Evolutionary conservation across 2,797 vertebrate genomes (phyloP).

Genomic region (Hybognathus amarus): DNA sequence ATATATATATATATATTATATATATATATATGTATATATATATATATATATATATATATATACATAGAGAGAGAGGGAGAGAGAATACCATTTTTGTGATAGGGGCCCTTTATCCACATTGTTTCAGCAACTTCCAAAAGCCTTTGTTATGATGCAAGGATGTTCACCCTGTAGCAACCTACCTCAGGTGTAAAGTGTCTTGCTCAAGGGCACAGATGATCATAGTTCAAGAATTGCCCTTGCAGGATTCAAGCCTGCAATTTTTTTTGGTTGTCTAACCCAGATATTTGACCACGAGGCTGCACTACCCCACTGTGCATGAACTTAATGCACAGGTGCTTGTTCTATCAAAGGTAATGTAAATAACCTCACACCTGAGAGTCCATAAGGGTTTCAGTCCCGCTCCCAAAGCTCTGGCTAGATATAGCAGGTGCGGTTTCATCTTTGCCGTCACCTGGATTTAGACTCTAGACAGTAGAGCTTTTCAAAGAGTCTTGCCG

Average conservation of each 20-base stretch:
- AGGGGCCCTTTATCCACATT: background rate
- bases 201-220: slow-evolving; percentile 23
- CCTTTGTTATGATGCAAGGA: slow-evolving; percentile 1
- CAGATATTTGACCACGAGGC: slow-evolving; percentile 19
- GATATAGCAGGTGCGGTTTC: slow-evolving; percentile 13
- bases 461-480: slow-evolving; percentile 30
- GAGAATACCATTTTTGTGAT: background rate
- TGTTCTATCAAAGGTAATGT: slow-evolving; percentile 29
- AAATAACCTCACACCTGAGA: slow-evolving; percentile 19
- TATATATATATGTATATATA: too few relatives aligned
- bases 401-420: background rate
- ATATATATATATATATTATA: too few relatives aligned
- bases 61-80: too few relatives aligned
- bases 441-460: slow-evolving; percentile 29
- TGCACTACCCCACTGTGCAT: background rate
- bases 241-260: background rate
- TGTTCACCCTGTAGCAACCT: background rate
- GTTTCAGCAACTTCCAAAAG: background rate
- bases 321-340: background rate
- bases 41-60: too few relatives aligned
- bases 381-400: background rate
- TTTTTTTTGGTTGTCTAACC: background rate
- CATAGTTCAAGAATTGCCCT: background rate
- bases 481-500: slow-evolving; percentile 36
- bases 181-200: background rate